These are phyloP conservation scores for Paratrypauchen microcephalus DNA, from an alignment of 2,797 vertebrate species.

Conservation along the genomic window DNA sequence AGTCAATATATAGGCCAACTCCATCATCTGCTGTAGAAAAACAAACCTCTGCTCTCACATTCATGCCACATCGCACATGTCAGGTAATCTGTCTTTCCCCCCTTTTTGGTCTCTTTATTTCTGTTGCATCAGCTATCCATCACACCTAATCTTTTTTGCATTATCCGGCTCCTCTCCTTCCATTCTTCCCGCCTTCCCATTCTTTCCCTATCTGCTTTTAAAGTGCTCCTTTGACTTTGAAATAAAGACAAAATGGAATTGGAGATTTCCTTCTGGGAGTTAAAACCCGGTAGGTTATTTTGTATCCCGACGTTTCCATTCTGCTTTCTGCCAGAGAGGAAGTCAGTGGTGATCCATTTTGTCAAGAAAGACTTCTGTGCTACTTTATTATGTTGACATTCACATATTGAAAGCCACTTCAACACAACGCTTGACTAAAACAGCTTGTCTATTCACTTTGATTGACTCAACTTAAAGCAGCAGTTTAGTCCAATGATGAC, in stretches of 20 bases:
- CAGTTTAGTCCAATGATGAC: not conserved
- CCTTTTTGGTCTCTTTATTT: slow-evolving; percentile 48
- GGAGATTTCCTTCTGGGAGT: slow-evolving; percentile 45
- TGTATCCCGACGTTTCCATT: slow-evolving; percentile 16
- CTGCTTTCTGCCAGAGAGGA: slow-evolving; percentile 8
- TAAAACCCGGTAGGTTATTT: slow-evolving; percentile 24
- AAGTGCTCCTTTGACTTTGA: slow-evolving; percentile 52
- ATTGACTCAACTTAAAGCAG: slow-evolving; percentile 11
- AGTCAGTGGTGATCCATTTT: slow-evolving; percentile 19
- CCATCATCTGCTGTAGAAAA: slow-evolving; percentile 71
- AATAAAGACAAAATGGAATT: slow-evolving; percentile 46
- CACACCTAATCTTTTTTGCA: slow-evolving; percentile 52
- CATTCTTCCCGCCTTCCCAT: slow-evolving; percentile 17
- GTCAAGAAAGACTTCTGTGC: slow-evolving; percentile 20
- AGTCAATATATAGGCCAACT: slow-evolving; percentile 73
- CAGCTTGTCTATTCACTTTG: not conserved
- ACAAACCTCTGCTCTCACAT: slow-evolving; percentile 73
- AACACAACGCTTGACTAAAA: slow-evolving; percentile 3
- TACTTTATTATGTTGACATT: slow-evolving; percentile 22
- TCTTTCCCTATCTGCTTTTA: slow-evolving; percentile 25
- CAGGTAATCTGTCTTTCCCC: slow-evolving; percentile 80
- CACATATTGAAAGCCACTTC: slow-evolving; percentile 16
- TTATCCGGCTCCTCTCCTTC: slow-evolving; percentile 30
- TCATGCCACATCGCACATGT: slow-evolving; percentile 71
- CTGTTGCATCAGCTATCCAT: slow-evolving; percentile 60